phyloP scores from a whole-genome alignment of 2,888 invertebrate genomes.

The Drosophila dives region DNA sequence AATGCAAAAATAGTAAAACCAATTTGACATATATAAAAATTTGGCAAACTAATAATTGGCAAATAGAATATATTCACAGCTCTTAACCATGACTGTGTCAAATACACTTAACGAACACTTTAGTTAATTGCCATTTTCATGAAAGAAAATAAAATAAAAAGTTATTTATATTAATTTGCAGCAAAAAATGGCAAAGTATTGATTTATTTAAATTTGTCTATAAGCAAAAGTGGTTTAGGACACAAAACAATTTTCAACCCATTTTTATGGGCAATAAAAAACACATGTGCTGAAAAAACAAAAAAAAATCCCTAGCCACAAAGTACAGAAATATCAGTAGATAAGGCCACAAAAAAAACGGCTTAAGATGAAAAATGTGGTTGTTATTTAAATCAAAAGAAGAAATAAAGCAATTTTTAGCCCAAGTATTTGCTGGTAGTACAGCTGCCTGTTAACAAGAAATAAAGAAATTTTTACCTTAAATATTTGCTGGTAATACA shows the following conservation, averaged over 20 bases:
- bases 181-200: not conserved
- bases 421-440: too few species aligned
- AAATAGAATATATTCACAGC: not conserved
- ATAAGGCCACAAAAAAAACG: not conserved
- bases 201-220: not conserved
- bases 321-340: not conserved
- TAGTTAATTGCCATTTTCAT: not conserved
- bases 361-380: not conserved
- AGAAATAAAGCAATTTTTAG: too few species aligned
- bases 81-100: not conserved
- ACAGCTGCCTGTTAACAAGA: too few species aligned
- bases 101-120: not conserved
- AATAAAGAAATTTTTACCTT: too few species aligned
- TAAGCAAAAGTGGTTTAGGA: not conserved
- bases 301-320: not conserved
- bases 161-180: not conserved
- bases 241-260: not conserved
- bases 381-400: too few species aligned
- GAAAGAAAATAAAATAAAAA: not conserved
- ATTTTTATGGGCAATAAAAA: not conserved
- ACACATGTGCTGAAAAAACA: not conserved
- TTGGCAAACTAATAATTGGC: not conserved
- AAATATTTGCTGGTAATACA: not conserved
- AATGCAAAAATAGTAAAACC: constrained; percentile 3
- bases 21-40: not conserved